Evolutionary conservation across 2,113 vertebrate genomes (phyloP), one percentile per base, ranked within the genome.

Genomic region (Guaruba guarouba): DNA sequence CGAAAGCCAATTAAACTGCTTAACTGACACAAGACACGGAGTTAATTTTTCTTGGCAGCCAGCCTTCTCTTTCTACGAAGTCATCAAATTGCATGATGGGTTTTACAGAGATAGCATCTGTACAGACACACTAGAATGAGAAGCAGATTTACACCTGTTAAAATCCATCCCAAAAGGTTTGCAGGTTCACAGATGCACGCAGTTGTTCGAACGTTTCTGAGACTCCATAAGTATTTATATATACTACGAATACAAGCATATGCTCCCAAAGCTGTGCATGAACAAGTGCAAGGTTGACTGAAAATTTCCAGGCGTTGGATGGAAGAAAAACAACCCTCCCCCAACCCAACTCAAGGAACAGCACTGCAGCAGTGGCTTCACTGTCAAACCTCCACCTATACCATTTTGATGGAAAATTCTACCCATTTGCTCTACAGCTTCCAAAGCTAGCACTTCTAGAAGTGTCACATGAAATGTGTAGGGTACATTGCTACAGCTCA

Each of bases 1-100:
- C 35, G 69, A 95, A 95, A 96, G 59, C 48, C 52, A 91, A 62
- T 95, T 82, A 94, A 90, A 86, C n/a, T 94, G 68, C 48, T 86
- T 86, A 92, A 94, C 46, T 95, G 63, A 96, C 85, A 92, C 41
- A 75, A 82, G 59, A 91, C 43, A 89, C 0, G 0, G 83, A 86
- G 86, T 66, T 91, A 82, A 54, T 81, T 94, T 93, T 84, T 84
- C 73, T 88, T 95, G 76, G 93, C 94, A 95, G 51, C 4, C 61
- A 90, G 46, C 9, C 69, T 92, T 66, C 49, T 90, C 43, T 18
- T 86, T 87, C 54, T 66, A 54, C 4, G 1, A 86, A 70, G 23
- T 74, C 61, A 90, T 10, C 1, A 2, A 39, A 68, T 13, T 51
- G 51, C 20, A 6, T 49, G 22, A 51, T 13, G 14, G 27, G 35